phyloP scores from a whole-genome alignment of 2,113 vertebrate genomes.

The Indicator indicator region DNA sequence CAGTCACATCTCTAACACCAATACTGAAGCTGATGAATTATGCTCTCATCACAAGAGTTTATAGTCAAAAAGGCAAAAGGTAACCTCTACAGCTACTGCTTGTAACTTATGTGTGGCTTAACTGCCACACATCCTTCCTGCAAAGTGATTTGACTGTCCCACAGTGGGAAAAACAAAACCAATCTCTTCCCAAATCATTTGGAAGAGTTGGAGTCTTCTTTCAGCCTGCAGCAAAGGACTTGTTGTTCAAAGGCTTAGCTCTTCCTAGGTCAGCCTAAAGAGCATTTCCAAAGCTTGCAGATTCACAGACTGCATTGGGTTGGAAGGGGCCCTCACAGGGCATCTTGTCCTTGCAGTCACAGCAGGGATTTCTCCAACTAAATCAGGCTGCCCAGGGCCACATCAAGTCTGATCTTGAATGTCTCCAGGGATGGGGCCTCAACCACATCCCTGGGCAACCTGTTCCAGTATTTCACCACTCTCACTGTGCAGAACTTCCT shows the following conservation, averaged over 20 bases:
- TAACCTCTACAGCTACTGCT: background rate
- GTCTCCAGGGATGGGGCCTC: too few relatives aligned
- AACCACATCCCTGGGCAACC: too few relatives aligned
- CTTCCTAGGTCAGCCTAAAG: background rate
- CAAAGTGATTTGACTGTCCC: background rate
- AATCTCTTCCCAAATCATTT: background rate
- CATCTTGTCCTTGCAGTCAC: too few relatives aligned
- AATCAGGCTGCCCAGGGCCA: too few relatives aligned
- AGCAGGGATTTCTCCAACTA: too few relatives aligned
- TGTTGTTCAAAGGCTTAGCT: background rate
- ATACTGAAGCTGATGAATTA: background rate
- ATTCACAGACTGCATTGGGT: too few relatives aligned
- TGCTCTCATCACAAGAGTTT: background rate
- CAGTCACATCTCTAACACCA: background rate
- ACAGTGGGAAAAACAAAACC: background rate
- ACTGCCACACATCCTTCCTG: background rate
- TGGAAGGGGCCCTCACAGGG: too few relatives aligned
- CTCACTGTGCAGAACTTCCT: too few relatives aligned
- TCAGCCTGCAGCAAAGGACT: background rate
- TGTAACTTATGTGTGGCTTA: background rate
- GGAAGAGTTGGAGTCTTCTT: background rate
- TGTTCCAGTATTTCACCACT: too few relatives aligned
- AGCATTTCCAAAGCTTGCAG: background rate
- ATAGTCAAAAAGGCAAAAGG: background rate
- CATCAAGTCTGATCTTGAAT: too few relatives aligned